Percentiles rank a stretch among this genome's conserved stretches.
Evolutionary conservation across 2,113 vertebrate species (phyloP).

Genomic region (Labeo catla): DNA sequence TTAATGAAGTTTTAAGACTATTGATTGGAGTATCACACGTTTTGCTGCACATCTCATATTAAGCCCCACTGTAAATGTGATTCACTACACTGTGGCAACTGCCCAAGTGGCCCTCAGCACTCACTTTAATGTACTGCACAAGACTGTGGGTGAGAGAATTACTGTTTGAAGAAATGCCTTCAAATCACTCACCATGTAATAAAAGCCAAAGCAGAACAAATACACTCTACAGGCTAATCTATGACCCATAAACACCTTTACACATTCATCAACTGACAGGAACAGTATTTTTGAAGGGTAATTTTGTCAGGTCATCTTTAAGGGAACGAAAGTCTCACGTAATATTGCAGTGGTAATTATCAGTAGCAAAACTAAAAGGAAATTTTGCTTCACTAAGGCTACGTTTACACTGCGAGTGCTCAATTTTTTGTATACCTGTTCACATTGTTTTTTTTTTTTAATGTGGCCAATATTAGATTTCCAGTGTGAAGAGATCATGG

Average conservation of each 20-base stretch:
- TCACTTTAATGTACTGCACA: constrained; percentile 32
- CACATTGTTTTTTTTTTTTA: no score
- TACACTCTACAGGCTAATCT: constrained; percentile 12
- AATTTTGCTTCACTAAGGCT: not conserved
- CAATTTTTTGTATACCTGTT: no score
- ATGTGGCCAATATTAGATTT: no score
- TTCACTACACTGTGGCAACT: constrained; percentile 12
- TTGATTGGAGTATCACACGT: not conserved
- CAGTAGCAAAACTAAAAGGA: not conserved
- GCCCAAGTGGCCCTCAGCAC: constrained; percentile 30
- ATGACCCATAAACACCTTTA: not conserved
- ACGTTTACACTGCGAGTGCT: no score
- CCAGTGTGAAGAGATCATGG: no score
- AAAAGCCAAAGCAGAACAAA: constrained; percentile 33
- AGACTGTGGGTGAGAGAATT: constrained; percentile 27
- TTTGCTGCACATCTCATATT: not conserved
- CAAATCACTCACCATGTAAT: constrained; percentile 42
- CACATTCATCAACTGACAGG: not conserved
- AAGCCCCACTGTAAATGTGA: constrained; percentile 20
- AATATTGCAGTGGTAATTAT: not conserved
- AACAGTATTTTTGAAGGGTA: not conserved
- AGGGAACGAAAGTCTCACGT: not conserved
- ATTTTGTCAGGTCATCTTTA: not conserved
- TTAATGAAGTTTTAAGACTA: not conserved
- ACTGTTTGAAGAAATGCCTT: constrained; percentile 38